Evolutionary conservation across 2,797 vertebrate species (phyloP).

Genomic region (Macropodus opercularis): DNA sequence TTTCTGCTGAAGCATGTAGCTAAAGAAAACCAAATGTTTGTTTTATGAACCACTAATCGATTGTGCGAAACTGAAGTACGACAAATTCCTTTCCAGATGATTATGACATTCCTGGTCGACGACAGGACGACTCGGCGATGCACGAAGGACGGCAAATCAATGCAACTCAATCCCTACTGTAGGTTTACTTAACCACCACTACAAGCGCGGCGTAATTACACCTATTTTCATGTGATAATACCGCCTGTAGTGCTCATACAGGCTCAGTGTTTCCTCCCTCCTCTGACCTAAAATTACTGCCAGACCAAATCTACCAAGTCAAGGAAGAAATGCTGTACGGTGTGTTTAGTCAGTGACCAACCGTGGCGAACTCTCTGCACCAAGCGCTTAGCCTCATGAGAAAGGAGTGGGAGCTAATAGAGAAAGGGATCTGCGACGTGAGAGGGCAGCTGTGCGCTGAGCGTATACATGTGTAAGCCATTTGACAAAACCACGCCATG

Average conservation of each 20-base stretch:
- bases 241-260: conserved; percentile 57
- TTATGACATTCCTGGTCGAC: conserved; percentile 49
- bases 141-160: conserved; percentile 38
- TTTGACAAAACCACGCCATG: conserved; percentile 72
- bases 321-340: conserved; percentile 65
- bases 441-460: conserved; percentile 48
- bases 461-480: conserved; percentile 75
- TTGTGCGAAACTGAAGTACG: conserved; percentile 41
- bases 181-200: conserved; percentile 66
- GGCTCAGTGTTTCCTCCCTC: conserved; percentile 52
- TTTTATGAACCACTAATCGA: conserved; percentile 9
- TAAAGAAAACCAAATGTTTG: neutral
- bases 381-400: conserved; percentile 53
- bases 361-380: conserved; percentile 30
- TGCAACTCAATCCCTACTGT: conserved; percentile 59
- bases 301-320: conserved; percentile 65
- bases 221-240: conserved; percentile 69
- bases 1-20: neutral
- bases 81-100: conserved; percentile 38
- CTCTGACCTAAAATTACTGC: conserved; percentile 64
- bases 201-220: conserved; percentile 68
- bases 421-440: conserved; percentile 39
- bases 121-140: conserved; percentile 47
- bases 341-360: conserved; percentile 68
- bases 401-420: conserved; percentile 62